phyloP scores from a whole-genome alignment of 2,113 vertebrate species.

The Microcebus murinus region DNA sequence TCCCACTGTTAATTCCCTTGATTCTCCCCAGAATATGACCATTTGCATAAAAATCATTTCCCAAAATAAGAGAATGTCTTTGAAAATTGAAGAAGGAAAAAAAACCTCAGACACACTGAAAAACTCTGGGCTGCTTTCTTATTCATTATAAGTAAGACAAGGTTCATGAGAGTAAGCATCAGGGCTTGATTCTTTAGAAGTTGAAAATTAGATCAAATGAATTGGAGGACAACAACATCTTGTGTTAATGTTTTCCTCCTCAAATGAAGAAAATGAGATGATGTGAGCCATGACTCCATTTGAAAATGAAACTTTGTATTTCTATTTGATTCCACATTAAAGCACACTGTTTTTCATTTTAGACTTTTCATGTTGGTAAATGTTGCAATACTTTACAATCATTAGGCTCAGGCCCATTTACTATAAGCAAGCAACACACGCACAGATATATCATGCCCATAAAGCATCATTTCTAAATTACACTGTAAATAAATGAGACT shows the following conservation, averaged over 20 bases:
- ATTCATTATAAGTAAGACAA: slow-evolving; percentile 76
- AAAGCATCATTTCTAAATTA: slow-evolving; percentile 85
- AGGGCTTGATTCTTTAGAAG: slow-evolving; percentile 49
- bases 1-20: slow-evolving; percentile 1
- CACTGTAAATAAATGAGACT: slow-evolving; percentile 84
- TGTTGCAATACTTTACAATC: slow-evolving; percentile 83
- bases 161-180: slow-evolving; percentile 70
- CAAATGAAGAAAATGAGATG: slow-evolving; percentile 81
- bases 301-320: slow-evolving; percentile 84
- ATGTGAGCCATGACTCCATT: slow-evolving; percentile 81
- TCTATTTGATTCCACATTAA: slow-evolving; percentile 81
- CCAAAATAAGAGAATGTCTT: slow-evolving; percentile 12
- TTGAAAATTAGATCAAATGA: slow-evolving; percentile 79
- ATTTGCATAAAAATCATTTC: slow-evolving; percentile 30
- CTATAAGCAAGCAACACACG: slow-evolving; percentile 81
- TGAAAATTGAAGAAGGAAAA: slow-evolving; percentile 3
- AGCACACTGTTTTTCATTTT: slow-evolving; percentile 82
- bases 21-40: not conserved
- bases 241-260: slow-evolving; percentile 75
- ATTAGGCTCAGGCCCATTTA: slow-evolving; percentile 85
- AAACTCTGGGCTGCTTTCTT: slow-evolving; percentile 57
- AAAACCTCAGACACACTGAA: not conserved
- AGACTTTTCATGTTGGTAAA: slow-evolving; percentile 82
- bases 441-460: slow-evolving; percentile 77
- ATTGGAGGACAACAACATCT: slow-evolving; percentile 63